Conservation (phyloP, 2,113 vertebrate species). For the Scomber colias region DNA sequence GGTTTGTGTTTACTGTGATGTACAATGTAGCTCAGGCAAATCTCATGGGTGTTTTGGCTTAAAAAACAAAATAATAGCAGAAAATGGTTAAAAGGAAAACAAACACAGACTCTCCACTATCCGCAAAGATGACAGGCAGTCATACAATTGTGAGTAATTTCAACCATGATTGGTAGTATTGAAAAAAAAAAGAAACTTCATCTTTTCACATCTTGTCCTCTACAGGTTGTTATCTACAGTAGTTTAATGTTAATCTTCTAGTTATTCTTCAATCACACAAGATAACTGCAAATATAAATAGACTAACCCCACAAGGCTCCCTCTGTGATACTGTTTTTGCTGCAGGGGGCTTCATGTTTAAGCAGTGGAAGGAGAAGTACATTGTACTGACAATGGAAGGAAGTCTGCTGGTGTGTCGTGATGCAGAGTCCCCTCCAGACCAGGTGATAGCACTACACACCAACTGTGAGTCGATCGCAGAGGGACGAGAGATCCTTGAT, state of each 20-base stretch:
- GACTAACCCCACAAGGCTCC: no score
- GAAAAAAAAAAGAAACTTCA: no score
- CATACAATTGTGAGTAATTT: no score
- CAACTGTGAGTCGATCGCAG: conserved; percentile 81
- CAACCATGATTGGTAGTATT: no score
- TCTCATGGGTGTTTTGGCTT: not conserved
- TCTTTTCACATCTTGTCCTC: no score
- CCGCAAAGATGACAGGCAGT: not conserved
- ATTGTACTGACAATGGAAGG: conserved; percentile 85
- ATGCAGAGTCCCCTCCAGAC: conserved; percentile 83
- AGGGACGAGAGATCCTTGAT: conserved; percentile 85
- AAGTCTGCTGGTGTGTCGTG: conserved; percentile 83
- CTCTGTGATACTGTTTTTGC: not conserved
- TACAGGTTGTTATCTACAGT: no score
- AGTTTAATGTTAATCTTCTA: no score
- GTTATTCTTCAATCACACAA: no score
- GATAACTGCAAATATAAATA: no score
- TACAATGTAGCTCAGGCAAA: not conserved
- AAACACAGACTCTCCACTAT: not conserved
- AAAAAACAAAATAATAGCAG: not conserved
- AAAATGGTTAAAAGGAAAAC: not conserved
- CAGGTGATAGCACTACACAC: conserved; percentile 82
- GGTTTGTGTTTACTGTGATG: not conserved
- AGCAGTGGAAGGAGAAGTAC: conserved; percentile 90
- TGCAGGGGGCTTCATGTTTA: conserved; percentile 89